A percentile compares a stretch with the other conserved stretches of the same genome.
These are phyloP conservation scores for Andrena chrysosceles DNA, from an alignment of 2,888 invertebrate species.

Conservation along the genomic window DNA sequence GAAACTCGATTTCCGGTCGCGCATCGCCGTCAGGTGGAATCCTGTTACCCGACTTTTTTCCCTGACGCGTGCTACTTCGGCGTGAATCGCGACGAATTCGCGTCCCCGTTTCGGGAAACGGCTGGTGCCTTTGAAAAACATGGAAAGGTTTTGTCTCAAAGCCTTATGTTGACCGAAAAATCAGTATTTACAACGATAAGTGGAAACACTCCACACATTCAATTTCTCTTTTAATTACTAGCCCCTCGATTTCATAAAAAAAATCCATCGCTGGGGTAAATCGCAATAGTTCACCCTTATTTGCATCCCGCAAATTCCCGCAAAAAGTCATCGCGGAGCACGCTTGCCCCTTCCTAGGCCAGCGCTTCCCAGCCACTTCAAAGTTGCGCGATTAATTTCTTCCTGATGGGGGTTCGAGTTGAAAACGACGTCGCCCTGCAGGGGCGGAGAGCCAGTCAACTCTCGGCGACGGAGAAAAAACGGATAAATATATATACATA, in stretches of 20 bases:
- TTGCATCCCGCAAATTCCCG: too few species aligned
- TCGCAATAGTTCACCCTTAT: too few species aligned
- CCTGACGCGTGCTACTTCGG: constrained; percentile 23
- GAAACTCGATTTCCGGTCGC: constrained; percentile 60
- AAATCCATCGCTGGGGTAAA: too few species aligned
- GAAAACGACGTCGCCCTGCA: constrained; percentile 7
- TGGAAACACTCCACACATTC: too few species aligned
- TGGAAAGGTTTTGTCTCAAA: too few species aligned
- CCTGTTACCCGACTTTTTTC: constrained; percentile 48
- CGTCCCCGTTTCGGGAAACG: background rate
- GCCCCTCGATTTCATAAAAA: too few species aligned
- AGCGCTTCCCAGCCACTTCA: background rate
- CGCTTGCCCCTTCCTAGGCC: too few species aligned
- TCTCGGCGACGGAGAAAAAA: background rate
- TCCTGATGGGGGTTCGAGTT: background rate
- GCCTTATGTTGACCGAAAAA: too few species aligned
- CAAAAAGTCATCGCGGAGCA: too few species aligned
- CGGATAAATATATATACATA: background rate
- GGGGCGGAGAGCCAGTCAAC: constrained; percentile 1
- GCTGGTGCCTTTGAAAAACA: background rate
- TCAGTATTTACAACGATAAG: too few species aligned
- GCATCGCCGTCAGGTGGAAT: constrained; percentile 35
- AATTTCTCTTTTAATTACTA: too few species aligned
- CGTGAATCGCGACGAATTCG: constrained; percentile 16
- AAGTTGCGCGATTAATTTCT: constrained; percentile 24